Evolutionary conservation across 2,888 invertebrate genomes (phyloP).

Genomic region (Plemyria rubiginata): DNA sequence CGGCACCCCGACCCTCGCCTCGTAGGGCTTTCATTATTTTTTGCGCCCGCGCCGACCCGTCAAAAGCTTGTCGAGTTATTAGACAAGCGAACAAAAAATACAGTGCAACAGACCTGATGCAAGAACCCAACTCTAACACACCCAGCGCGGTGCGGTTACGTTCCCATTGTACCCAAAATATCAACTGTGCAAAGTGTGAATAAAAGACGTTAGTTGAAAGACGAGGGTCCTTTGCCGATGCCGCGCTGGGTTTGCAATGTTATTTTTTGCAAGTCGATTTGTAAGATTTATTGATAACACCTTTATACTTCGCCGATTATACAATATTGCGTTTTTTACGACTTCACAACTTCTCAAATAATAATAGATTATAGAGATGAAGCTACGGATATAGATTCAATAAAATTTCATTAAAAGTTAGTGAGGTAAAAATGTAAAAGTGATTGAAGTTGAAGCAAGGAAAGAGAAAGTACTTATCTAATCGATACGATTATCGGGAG

Average conservation of each 20-base stretch:
- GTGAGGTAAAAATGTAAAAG: conserved; percentile 43
- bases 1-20: conserved; percentile 75
- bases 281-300: conserved; percentile 52
- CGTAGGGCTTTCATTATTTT: conserved; percentile 73
- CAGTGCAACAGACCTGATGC: conserved; percentile 72
- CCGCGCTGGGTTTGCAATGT: conserved; percentile 54
- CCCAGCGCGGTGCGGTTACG: conserved; percentile 73
- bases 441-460: conserved; percentile 48
- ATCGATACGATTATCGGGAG: conserved; percentile 69
- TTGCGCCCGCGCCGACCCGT: conserved; percentile 82
- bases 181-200: conserved; percentile 76
- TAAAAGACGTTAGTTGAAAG: conserved; percentile 59
- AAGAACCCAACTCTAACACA: conserved; percentile 62
- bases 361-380: conserved; percentile 20
- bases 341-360: conserved; percentile 32
- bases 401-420: conserved; percentile 38
- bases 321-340: conserved; percentile 35
- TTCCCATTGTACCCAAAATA: conserved; percentile 68
- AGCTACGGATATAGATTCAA: conserved; percentile 19
- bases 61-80: conserved; percentile 83
- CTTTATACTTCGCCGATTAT: conserved; percentile 38
- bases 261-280: conserved; percentile 56
- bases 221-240: conserved; percentile 58
- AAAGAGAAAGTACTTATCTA: conserved; percentile 59
- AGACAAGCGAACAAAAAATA: conserved; percentile 75